phyloP scores from a whole-genome alignment of 2,888 invertebrate species.

The Drosophila cognata region DNA sequence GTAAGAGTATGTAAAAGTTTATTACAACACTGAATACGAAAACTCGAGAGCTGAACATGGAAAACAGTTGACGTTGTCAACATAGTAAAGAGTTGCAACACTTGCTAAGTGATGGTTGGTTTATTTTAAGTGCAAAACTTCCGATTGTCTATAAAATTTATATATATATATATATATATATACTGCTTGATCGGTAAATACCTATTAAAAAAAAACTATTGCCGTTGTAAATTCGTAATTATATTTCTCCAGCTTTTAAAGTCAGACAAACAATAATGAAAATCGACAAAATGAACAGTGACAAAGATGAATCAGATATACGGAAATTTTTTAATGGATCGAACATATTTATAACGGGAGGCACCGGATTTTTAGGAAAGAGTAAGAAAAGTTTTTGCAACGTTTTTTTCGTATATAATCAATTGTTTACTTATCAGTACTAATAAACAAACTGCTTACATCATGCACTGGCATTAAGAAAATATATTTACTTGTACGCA shows the following conservation, averaged over 20 bases:
- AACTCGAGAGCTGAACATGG: conserved; percentile 1
- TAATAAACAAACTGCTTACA: conserved; percentile 20
- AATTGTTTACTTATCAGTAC: conserved; percentile 6
- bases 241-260: not conserved
- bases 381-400: not conserved
- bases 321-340: conserved; percentile 83
- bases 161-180: not conserved
- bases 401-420: not conserved
- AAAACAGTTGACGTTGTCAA: conserved; percentile 6
- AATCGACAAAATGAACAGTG: not conserved
- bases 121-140: not conserved
- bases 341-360: conserved; percentile 88
- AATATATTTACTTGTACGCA: conserved; percentile 85
- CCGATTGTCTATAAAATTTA: not conserved
- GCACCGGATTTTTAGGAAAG: conserved; percentile 72
- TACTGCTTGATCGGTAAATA: not conserved
- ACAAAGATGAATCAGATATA: conserved; percentile 16
- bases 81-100: conserved; percentile 13
- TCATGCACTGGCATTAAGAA: conserved; percentile 18
- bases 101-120: conserved; percentile 13
- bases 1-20: conserved; percentile 14
- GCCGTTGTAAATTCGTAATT: not conserved
- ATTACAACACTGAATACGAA: not conserved
- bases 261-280: not conserved
- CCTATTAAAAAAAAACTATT: not conserved